A percentile compares a stretch with the other conserved stretches of the same genome.
Conservation (phyloP, 2,888 invertebrate genomes). For the Mythimna loreyi region DNA sequence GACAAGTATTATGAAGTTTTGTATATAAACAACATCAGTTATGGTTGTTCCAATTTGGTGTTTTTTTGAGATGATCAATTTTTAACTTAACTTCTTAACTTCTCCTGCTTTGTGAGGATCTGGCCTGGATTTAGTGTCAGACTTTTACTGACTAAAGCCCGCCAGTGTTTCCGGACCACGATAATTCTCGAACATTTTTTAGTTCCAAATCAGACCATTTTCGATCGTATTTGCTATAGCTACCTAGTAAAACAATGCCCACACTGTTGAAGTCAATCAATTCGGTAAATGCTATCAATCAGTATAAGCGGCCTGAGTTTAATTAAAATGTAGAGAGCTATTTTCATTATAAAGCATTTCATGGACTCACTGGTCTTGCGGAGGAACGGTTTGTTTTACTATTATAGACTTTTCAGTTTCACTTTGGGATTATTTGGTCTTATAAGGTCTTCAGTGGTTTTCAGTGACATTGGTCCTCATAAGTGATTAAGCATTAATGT, state of each 20-base stretch:
- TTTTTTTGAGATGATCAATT: too few species aligned
- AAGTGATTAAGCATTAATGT: not conserved
- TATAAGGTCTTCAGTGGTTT: not conserved
- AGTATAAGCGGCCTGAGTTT: constrained; percentile 33
- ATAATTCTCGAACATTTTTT: too few species aligned
- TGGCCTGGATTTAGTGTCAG: too few species aligned
- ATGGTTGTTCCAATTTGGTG: not conserved
- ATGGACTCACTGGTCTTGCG: constrained; percentile 31
- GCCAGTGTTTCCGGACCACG: too few species aligned
- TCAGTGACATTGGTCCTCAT: not conserved
- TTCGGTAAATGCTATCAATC: constrained; percentile 32
- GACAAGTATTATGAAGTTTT: constrained; percentile 33
- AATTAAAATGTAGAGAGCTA: constrained; percentile 46
- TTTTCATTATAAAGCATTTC: constrained; percentile 34
- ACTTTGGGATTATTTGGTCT: not conserved
- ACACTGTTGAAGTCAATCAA: constrained; percentile 21
- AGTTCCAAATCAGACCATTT: not conserved
- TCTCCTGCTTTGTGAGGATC: too few species aligned
- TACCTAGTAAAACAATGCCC: constrained; percentile 6
- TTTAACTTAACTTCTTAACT: too few species aligned
- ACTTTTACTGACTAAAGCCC: too few species aligned
- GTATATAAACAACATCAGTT: constrained; percentile 18
- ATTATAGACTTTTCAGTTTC: constrained; percentile 1
- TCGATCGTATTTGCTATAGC: not conserved
- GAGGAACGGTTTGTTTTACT: constrained; percentile 24